A percentile compares a stretch with the other conserved stretches of the same genome.
Conservation (phyloP, 2,113 vertebrate genomes). For the Microtus ochrogaster region DNA sequence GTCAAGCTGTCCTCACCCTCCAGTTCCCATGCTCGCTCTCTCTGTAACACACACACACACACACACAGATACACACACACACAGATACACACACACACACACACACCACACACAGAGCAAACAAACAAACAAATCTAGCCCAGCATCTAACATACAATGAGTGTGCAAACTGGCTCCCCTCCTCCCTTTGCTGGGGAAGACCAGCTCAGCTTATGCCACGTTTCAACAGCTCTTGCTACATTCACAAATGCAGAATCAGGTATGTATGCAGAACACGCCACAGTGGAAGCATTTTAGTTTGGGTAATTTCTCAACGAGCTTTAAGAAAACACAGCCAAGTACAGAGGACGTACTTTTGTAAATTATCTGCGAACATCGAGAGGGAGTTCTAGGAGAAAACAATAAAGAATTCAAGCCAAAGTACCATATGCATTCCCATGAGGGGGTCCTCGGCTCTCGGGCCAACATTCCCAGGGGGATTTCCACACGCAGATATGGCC, state of each 20-base stretch:
- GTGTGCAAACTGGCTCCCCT: neutral
- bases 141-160: accelerated
- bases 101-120: neutral
- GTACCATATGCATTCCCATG: neutral
- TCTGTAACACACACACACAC: neutral
- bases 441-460: neutral
- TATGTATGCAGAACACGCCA: neutral
- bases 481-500: neutral
- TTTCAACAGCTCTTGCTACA: neutral
- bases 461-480: neutral
- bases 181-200: neutral
- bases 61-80: neutral
- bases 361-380: conserved; percentile 39
- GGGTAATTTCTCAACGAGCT: conserved; percentile 59
- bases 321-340: conserved; percentile 16
- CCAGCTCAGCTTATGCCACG: neutral
- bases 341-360: neutral
- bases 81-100: neutral
- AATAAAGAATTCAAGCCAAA: conserved; percentile 40
- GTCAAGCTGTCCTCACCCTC: neutral
- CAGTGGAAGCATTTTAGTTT: conserved; percentile 37
- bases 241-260: neutral
- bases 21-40: neutral
- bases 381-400: neutral
- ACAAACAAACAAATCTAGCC: neutral